Evolutionary conservation across 2,113 vertebrate species (phyloP), one percentile per base, ranked within the genome.

Genomic region (Ia io): DNA sequence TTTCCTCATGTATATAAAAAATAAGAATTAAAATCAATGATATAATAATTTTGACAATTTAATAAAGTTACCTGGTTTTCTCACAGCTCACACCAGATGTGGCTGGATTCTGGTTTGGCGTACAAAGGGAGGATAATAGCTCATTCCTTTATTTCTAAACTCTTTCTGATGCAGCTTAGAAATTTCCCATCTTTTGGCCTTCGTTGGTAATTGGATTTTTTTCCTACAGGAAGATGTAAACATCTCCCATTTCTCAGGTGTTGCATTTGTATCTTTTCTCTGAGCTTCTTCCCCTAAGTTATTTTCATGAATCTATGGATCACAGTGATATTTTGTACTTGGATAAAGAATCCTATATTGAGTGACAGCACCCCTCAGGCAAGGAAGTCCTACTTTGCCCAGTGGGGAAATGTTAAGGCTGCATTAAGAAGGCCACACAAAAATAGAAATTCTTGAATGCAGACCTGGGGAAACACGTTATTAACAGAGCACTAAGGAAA

Each of bases 81-180:
- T 83, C 23, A n/a, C n/a, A 17, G 17, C 28, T 92, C 53, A 47
- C 4, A 3, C 28, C 0, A 2, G 49, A 37, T 37, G 9, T 76
- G 40, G 59, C 47, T 84, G 14, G 11, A 71, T 90, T 95, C 16
- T 67, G 35, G 25, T 76, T 49, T 51, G 37, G 42, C 23, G 0
- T 78, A 30, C 28, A 70, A 23, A 83, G 13, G 40, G 37, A 47
- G 8, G 44, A 76, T 61, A 49, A 20, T 70, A 78, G 37, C 84
- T 92, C n/a, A 89, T 1, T 77, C 59, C 44, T 78, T 95, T 84
- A 80, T 88, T 74, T 85, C 56, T 37, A 70, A 88, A 63, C 40
- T 14, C 28, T 85, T 88, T 25, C 5, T 61, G n/a, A 78, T 18
- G 20, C 59, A 53, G 18, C 20, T 69, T 82, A 35, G 61, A 95